A percentile compares a stretch with the other conserved stretches of the same genome.
Conservation (phyloP, 2,113 vertebrate species). For the Xenotilapia caudafasciata region DNA sequence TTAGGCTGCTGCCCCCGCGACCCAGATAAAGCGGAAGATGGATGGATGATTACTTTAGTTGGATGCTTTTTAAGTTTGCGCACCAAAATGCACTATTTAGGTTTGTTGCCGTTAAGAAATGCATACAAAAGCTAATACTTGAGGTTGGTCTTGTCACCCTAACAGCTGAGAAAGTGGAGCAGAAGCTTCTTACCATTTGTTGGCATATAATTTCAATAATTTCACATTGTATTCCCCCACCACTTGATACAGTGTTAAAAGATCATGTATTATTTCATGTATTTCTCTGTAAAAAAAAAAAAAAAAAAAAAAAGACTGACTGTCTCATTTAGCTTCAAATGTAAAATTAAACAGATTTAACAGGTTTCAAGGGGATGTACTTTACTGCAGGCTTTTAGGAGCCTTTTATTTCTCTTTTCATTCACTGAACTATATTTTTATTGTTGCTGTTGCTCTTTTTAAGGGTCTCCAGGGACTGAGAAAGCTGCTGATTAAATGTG, state of each 20-base stretch:
- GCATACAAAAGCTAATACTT: not conserved
- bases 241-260: not conserved
- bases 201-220: not conserved
- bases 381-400: not conserved
- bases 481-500: not conserved
- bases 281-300: not conserved
- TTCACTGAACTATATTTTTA: not conserved
- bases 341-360: not conserved
- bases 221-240: not conserved
- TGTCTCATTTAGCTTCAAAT: not conserved
- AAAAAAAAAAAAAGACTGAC: rapidly evolving
- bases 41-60: not conserved
- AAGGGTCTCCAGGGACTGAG: not conserved
- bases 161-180: not conserved
- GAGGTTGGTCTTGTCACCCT: rapidly evolving
- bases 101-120: not conserved
- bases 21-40: not conserved
- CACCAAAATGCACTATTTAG: not conserved
- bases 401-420: not conserved
- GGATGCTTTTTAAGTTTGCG: not conserved
- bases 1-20: rapidly evolving
- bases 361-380: not conserved
- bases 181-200: not conserved
- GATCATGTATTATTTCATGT: not conserved
- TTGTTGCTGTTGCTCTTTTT: not conserved